Conservation (phyloP, 2,797 vertebrate species). For the Sternotherus odoratus region DNA sequence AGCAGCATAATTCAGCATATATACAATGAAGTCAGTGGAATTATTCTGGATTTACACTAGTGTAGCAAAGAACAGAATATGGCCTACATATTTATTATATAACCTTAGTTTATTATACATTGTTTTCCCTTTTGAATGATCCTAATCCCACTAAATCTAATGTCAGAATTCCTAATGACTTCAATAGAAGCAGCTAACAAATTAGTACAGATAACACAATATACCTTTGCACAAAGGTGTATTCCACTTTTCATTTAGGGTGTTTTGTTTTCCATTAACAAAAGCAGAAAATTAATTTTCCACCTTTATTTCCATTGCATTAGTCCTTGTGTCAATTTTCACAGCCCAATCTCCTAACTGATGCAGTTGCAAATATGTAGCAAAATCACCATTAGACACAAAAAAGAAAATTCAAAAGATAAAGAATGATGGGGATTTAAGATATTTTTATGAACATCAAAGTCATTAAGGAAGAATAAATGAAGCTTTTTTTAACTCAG, state of each 20-base stretch:
- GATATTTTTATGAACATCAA: background rate
- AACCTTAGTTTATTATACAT: slow-evolving; percentile 23
- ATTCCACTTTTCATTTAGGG: background rate
- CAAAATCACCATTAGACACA: background rate
- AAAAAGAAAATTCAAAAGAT: background rate
- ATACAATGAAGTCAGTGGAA: slow-evolving; percentile 19
- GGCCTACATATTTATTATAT: background rate
- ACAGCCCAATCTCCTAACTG: background rate
- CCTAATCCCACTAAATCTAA: background rate
- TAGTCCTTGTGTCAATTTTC: background rate
- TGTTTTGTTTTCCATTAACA: background rate
- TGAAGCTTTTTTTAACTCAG: background rate
- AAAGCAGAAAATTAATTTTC: background rate
- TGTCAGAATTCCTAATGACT: background rate
- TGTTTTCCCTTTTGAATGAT: background rate
- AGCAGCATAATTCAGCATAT: background rate
- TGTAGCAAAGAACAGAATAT: background rate
- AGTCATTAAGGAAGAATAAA: background rate
- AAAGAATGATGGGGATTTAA: background rate
- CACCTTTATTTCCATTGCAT: background rate
- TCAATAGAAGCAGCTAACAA: background rate
- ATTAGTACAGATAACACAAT: background rate
- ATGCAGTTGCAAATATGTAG: background rate
- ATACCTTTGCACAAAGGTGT: background rate
- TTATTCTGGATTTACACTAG: background rate